Conservation (phyloP, 1,140 invertebrate species). For the Wasmannia auropunctata region DNA sequence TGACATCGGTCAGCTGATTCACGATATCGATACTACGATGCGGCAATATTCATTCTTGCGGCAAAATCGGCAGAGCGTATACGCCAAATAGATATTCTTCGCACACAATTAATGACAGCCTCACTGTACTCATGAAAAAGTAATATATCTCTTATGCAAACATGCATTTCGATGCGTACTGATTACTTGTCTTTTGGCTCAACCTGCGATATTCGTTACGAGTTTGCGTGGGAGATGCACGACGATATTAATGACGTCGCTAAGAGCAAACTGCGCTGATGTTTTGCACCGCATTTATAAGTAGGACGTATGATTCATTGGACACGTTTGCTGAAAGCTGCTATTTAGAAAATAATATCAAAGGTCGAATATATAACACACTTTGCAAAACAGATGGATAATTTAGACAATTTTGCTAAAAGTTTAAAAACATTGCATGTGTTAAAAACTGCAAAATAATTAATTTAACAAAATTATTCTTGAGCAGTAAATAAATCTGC, state of each 20-base stretch:
- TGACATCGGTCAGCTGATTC: slow-evolving; percentile 4
- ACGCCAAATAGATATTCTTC: not conserved
- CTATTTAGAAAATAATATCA: slow-evolving; percentile 46
- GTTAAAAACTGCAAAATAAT: slow-evolving; percentile 10
- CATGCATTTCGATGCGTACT: not conserved
- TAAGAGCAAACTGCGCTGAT: not conserved
- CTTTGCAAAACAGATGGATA: not conserved
- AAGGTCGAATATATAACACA: not conserved
- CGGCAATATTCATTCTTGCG: not conserved
- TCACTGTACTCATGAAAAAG: not conserved
- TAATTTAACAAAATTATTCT: not conserved
- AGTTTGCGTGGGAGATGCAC: not conserved
- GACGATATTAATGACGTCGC: slow-evolving; percentile 14
- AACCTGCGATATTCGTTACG: not conserved
- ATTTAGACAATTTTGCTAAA: not conserved
- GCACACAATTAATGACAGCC: not conserved
- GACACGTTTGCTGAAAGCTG: slow-evolving; percentile 37
- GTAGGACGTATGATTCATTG: slow-evolving; percentile 21
- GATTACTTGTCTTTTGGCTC: slow-evolving; percentile 46
- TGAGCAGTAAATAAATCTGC: not conserved
- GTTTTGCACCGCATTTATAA: not conserved
- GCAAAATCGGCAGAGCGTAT: not conserved
- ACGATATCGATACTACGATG: not conserved
- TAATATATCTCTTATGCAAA: not conserved
- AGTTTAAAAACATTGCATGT: not conserved